Percentiles rank a stretch among this genome's conserved stretches.
Conservation (phyloP, 2,888 invertebrate species). For the Epistrophe grossulariae region DNA sequence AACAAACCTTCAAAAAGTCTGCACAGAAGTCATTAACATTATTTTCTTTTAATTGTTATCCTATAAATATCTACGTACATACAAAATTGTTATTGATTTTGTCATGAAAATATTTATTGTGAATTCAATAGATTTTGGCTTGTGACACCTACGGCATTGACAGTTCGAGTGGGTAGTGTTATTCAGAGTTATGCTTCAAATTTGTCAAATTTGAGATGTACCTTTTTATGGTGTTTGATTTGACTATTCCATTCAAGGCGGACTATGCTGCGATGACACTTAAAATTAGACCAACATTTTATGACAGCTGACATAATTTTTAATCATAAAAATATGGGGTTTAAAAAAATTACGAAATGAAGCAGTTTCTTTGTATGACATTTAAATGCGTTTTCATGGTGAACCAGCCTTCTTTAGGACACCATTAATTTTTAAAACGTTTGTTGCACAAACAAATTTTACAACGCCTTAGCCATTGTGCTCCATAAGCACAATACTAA, state of each 20-base stretch:
- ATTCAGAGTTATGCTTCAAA: not conserved
- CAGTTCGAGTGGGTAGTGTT: slow-evolving; percentile 16
- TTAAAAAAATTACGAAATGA: too few relatives aligned
- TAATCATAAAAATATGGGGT: not conserved
- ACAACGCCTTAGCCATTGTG: too few relatives aligned
- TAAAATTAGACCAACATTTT: not conserved
- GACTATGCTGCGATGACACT: slow-evolving; percentile 1
- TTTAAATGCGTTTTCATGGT: too few relatives aligned
- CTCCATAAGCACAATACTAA: too few relatives aligned
- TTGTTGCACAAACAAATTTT: too few relatives aligned
- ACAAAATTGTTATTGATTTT: slow-evolving; percentile 51
- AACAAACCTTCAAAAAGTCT: slow-evolving; percentile 32
- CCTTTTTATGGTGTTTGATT: not conserved
- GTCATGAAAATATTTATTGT: slow-evolving; percentile 25
- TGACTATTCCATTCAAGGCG: not conserved
- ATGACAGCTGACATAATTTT: slow-evolving; percentile 16
- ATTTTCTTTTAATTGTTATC: slow-evolving; percentile 40
- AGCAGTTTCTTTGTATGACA: too few relatives aligned
- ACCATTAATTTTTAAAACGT: too few relatives aligned
- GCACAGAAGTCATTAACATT: slow-evolving; percentile 59
- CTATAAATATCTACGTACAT: not conserved
- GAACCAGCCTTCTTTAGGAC: too few relatives aligned
- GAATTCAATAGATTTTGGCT: slow-evolving; percentile 6
- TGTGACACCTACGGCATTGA: slow-evolving; percentile 21
- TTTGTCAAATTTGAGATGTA: slow-evolving; percentile 16